Evolutionary conservation across 2,113 vertebrate species (phyloP), one percentile per base, ranked within the genome.

Genomic region (Oncorhynchus nerka): DNA sequence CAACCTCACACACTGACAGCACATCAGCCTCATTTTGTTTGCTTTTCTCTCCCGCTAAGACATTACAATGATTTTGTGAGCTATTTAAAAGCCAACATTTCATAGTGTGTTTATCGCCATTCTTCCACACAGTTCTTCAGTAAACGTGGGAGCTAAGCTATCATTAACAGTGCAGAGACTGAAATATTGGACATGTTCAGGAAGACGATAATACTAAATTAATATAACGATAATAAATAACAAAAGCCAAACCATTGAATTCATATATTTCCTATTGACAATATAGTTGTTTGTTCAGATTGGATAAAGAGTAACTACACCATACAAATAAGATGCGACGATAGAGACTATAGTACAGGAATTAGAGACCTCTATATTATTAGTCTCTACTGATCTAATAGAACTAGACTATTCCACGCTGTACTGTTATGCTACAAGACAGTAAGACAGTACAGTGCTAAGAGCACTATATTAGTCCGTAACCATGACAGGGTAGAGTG

Each of bases 321-420:
- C 85, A 84, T 87, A 85, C 87, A 80, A 80, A 78, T 71, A 88
- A 80, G 82, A 88, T 89, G 83, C 88, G 84, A 81, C 87, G 75
- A 86, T 39, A 87, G 81, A 89, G 84, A 71, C 88, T 87, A 85
- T 75, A 88, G 82, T 86, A 86, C 78, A 90, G 82, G 74, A 89
- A 84, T 89, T 84, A 83, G 72, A 91, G 79, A 92, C 83, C 81
- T 86, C 90, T 93, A 45, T 92, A 19, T 16, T 55, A 94, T 94
- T 93, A 93, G 92, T 94, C 91, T 93, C 92, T 72, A 69, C 90
- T 84, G 81, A 76, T 92, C 93, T 94, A 92, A 84, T 71, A 90
- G 87, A 90, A 84, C 93, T 94, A 94, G 79, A 90, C 89, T 93
- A 94, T 86, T 61, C 89, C 89, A 93, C 90, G 88, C 92, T 89